Conservation (phyloP, 1,140 invertebrate species). For the Drosophila jambulina region DNA sequence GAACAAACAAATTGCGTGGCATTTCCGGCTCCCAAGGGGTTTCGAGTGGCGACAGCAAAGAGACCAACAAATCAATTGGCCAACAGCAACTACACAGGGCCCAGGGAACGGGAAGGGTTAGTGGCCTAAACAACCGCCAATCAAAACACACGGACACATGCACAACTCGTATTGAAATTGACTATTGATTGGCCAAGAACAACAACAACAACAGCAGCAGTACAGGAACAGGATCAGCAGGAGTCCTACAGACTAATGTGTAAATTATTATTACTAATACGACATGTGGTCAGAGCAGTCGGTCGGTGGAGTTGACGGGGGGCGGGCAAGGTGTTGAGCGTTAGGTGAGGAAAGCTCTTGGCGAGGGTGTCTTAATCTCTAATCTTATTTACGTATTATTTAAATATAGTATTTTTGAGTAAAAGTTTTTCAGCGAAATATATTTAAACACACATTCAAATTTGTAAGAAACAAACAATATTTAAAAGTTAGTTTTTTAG, state of each 20-base stretch:
- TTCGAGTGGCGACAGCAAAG: slow-evolving; percentile 59
- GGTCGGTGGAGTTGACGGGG: slow-evolving; percentile 17
- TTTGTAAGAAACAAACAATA: not conserved
- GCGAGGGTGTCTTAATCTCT: not conserved
- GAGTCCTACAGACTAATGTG: slow-evolving; percentile 26
- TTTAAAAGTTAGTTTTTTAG: no score
- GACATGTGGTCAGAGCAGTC: slow-evolving; percentile 40
- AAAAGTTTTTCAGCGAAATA: not conserved
- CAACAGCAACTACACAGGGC: slow-evolving; percentile 10
- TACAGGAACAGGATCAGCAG: slow-evolving; percentile 24
- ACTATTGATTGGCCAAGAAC: slow-evolving; percentile 68
- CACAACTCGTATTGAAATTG: slow-evolving; percentile 58
- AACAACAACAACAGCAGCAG: slow-evolving; percentile 11
- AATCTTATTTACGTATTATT: not conserved
- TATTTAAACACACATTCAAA: no score
- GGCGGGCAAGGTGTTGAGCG: not conserved
- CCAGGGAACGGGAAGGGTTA: not conserved
- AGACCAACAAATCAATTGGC: slow-evolving; percentile 67
- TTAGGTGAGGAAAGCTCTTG: slow-evolving; percentile 2
- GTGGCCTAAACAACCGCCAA: slow-evolving; percentile 54
- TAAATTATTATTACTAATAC: slow-evolving; percentile 76
- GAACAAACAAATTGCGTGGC: slow-evolving; percentile 73
- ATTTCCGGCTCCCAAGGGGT: slow-evolving; percentile 31
- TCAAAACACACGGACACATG: slow-evolving; percentile 52
- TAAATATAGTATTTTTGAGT: no score